A percentile compares a stretch with the other conserved stretches of the same genome.
Conservation (phyloP, 2,797 vertebrate genomes). For the Ptychobarbus kaznakovi region DNA sequence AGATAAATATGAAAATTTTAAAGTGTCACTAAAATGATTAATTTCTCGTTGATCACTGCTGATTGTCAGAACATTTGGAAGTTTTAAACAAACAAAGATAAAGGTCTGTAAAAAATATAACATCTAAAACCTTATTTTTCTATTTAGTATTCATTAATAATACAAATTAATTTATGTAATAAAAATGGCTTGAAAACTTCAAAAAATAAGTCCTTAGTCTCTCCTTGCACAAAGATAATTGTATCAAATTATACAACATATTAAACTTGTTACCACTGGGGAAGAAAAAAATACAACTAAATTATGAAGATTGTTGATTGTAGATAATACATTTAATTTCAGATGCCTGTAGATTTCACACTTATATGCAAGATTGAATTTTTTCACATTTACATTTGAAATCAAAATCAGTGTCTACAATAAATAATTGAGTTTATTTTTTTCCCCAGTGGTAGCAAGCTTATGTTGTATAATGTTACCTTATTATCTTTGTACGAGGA, state of each 20-base stretch:
- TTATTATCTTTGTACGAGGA: background rate
- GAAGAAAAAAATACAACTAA: background rate
- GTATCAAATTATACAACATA: background rate
- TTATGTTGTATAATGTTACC: background rate
- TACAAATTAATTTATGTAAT: background rate
- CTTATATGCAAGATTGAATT: background rate
- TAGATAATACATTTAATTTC: background rate
- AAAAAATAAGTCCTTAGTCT: background rate
- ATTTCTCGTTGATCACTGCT: conserved; percentile 9
- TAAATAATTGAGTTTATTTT: background rate
- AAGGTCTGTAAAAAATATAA: background rate
- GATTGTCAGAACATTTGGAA: background rate
- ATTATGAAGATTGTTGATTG: background rate
- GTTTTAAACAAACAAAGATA: background rate
- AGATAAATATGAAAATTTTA: conserved; percentile 23
- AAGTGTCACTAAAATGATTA: background rate
- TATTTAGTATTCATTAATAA: background rate
- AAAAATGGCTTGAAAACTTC: background rate
- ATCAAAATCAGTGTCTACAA: background rate
- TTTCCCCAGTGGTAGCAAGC: too few species aligned
- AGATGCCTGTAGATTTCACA: background rate
- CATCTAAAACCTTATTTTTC: background rate
- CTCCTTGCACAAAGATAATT: background rate
- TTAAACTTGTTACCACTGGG: background rate
- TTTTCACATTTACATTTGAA: background rate